Evolutionary conservation across 2,113 vertebrate species (phyloP).

Genomic region (Mungos mungo): DNA sequence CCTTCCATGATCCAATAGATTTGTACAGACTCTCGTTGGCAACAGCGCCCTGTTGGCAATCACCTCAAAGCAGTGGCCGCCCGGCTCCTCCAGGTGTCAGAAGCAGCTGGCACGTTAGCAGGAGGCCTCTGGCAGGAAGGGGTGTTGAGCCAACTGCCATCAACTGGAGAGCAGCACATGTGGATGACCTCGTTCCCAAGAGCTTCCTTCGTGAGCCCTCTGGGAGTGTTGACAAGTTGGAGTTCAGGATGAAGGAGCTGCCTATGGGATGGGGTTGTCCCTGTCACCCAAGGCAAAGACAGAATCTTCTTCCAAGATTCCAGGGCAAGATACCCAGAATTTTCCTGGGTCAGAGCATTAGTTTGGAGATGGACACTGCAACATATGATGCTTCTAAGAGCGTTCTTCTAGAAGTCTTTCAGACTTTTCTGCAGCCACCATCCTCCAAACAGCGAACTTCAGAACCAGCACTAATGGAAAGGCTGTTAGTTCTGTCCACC

Average conservation of each 20-base stretch:
- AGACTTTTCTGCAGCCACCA: neutral
- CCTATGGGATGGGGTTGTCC: neutral
- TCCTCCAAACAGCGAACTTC: neutral
- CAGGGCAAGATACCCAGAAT: neutral
- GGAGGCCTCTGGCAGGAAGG: slow-evolving; percentile 56
- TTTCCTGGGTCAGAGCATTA: neutral
- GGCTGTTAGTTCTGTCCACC: neutral
- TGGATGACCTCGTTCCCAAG: neutral
- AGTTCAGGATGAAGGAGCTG: neutral
- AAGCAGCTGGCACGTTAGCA: slow-evolving; percentile 51
- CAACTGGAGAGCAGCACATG: neutral
- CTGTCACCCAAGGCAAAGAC: neutral
- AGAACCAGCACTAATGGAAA: neutral
- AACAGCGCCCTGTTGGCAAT: slow-evolving; percentile 54
- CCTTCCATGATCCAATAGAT: neutral
- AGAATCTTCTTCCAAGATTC: neutral
- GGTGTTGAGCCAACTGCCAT: neutral
- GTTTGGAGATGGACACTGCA: neutral
- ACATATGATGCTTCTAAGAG: neutral
- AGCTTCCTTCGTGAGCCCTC: neutral
- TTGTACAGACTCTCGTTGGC: slow-evolving; percentile 31
- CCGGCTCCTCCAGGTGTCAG: slow-evolving; percentile 66
- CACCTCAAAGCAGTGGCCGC: slow-evolving; percentile 53
- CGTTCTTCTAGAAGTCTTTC: neutral
- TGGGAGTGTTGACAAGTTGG: neutral